These are phyloP conservation scores for Parochlus steinenii DNA, from an alignment of 2,888 invertebrate genomes.

Conservation along the genomic window DNA sequence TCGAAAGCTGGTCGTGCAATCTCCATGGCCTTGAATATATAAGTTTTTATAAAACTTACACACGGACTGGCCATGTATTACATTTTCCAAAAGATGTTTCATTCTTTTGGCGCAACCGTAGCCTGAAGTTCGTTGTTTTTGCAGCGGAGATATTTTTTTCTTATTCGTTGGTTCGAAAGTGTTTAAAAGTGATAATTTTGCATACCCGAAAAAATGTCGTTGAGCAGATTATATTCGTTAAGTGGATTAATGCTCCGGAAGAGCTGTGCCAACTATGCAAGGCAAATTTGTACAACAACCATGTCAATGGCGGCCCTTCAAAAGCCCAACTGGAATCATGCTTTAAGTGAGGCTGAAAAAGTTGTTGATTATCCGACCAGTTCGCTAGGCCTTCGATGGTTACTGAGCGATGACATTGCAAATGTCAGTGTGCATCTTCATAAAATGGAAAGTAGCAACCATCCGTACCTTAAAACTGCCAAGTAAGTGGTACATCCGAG, in stretches of 20 bases:
- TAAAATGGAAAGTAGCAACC: slow-evolving; percentile 83
- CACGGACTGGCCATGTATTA: too few species aligned
- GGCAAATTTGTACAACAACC: slow-evolving; percentile 1
- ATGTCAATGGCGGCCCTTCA: too few species aligned
- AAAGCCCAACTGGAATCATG: slow-evolving; percentile 82
- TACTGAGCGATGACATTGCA: slow-evolving; percentile 87
- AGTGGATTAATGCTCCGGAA: not conserved
- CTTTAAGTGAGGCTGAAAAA: slow-evolving; percentile 88
- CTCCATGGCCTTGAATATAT: too few species aligned
- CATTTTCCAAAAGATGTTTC: too few species aligned
- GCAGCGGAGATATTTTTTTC: too few species aligned
- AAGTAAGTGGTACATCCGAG: slow-evolving; percentile 46
- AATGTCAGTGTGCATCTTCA: slow-evolving; percentile 83
- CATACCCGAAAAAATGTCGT: not conserved
- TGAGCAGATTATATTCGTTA: not conserved
- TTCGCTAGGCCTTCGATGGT: slow-evolving; percentile 77
- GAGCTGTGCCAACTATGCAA: not conserved
- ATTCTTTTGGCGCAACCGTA: too few species aligned
- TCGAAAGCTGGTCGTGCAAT: too few species aligned
- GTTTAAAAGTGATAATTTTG: not conserved
- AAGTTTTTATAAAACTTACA: too few species aligned
- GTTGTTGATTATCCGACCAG: slow-evolving; percentile 93
- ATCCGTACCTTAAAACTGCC: slow-evolving; percentile 84
- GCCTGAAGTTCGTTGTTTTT: too few species aligned
- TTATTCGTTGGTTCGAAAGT: too few species aligned